These are phyloP conservation scores for Pristionchus mayeri DNA, from an alignment of 2,888 invertebrate genomes.

Conservation along the genomic window DNA sequence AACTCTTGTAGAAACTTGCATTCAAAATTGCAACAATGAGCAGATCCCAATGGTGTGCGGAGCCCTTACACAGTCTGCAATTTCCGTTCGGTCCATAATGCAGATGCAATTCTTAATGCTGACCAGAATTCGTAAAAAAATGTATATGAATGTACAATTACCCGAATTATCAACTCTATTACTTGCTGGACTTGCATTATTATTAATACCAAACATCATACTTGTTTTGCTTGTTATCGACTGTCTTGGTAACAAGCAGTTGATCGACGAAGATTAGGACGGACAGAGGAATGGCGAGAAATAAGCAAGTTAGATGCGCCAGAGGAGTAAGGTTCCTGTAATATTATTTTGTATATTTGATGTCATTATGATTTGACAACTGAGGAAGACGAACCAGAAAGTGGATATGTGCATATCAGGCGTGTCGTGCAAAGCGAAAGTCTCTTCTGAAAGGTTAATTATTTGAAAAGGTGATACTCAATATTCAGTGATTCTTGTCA, in stretches of 20 bases:
- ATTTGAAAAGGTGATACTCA: too few species aligned
- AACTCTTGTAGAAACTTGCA: conserved; percentile 56
- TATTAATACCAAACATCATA: conserved; percentile 72
- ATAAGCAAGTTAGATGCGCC: conserved; percentile 77
- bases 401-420: conserved; percentile 71
- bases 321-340: background rate
- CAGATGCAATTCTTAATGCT: background rate
- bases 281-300: conserved; percentile 80
- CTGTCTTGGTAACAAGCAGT: conserved; percentile 81
- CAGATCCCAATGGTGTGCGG: conserved; percentile 81
- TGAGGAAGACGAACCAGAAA: conserved; percentile 73
- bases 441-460: conserved; percentile 56
- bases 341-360: too few species aligned
- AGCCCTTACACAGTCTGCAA: conserved; percentile 79
- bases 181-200: too few species aligned
- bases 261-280: conserved; percentile 82
- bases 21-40: conserved; percentile 80
- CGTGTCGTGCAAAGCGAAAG: conserved; percentile 55
- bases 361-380: background rate
- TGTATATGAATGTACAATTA: background rate
- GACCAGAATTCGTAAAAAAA: background rate
- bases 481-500: too few species aligned
- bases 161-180: too few species aligned
- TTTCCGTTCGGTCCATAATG: too few species aligned
- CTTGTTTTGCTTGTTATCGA: conserved; percentile 81